Conservation (phyloP, 2,113 vertebrate species). For the Trichomycterus rosablanca region DNA sequence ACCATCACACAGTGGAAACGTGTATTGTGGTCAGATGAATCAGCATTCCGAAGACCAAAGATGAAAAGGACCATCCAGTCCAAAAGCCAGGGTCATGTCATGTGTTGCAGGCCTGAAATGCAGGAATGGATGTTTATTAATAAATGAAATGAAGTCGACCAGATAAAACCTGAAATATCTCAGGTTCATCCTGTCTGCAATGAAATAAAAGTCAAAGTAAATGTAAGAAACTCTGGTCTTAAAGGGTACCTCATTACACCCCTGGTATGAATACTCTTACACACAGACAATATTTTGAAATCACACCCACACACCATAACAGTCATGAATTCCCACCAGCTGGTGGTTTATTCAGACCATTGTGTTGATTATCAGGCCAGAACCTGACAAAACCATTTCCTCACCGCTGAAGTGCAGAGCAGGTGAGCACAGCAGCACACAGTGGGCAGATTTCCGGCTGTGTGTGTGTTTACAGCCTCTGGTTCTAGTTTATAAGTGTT, state of each 20-base stretch:
- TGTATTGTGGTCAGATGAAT: too few species aligned
- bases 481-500: conserved; percentile 14
- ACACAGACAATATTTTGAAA: background rate
- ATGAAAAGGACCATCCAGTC: too few species aligned
- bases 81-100: too few species aligned
- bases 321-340: background rate
- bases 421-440: background rate
- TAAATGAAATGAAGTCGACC: too few species aligned
- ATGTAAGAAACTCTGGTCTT: conserved; percentile 2
- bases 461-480: background rate
- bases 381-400: conserved; percentile 5
- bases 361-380: conserved; percentile 11
- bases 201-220: background rate
- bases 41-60: too few species aligned
- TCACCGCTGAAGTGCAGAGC: conserved; percentile 4
- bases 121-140: too few species aligned
- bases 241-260: conserved; percentile 18
- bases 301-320: background rate
- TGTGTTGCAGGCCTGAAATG: too few species aligned
- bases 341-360: conserved; percentile 1
- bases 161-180: too few species aligned
- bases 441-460: background rate
- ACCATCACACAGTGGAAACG: too few species aligned
- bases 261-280: conserved; percentile 6
- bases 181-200: too few species aligned